Conservation (phyloP, 1,140 invertebrate species). For the Papilio glaucus region DNA sequence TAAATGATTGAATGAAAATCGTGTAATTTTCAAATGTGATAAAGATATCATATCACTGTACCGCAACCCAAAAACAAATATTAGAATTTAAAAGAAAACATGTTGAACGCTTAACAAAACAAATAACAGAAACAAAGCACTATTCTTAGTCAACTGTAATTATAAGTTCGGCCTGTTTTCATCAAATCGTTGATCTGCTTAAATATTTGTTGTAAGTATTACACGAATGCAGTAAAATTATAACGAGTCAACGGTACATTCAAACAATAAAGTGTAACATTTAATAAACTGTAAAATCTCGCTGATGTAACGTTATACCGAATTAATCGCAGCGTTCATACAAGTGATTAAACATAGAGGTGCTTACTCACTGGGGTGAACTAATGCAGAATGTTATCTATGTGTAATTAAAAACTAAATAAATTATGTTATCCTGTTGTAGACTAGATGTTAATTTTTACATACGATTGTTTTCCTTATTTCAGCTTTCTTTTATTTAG, state of each 20-base stretch:
- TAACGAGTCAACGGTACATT: neutral
- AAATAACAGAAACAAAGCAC: neutral
- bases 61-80: too few species aligned
- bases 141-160: neutral
- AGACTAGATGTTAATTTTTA: too few species aligned
- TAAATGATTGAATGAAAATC: too few species aligned
- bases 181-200: neutral
- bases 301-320: slow-evolving; percentile 5
- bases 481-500: too few species aligned
- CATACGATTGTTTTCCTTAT: too few species aligned
- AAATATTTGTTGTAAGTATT: neutral
- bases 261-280: slow-evolving; percentile 9
- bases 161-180: neutral
- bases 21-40: too few species aligned
- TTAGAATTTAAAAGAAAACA: too few species aligned
- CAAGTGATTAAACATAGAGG: neutral
- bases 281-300: slow-evolving; percentile 20
- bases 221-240: neutral
- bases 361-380: neutral
- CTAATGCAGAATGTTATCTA: too few species aligned
- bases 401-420: too few species aligned
- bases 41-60: too few species aligned
- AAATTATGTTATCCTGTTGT: too few species aligned
- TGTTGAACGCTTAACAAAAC: too few species aligned
- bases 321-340: neutral